phyloP scores from a whole-genome alignment of 1,140 invertebrate genomes.

The Cydia splendana region DNA sequence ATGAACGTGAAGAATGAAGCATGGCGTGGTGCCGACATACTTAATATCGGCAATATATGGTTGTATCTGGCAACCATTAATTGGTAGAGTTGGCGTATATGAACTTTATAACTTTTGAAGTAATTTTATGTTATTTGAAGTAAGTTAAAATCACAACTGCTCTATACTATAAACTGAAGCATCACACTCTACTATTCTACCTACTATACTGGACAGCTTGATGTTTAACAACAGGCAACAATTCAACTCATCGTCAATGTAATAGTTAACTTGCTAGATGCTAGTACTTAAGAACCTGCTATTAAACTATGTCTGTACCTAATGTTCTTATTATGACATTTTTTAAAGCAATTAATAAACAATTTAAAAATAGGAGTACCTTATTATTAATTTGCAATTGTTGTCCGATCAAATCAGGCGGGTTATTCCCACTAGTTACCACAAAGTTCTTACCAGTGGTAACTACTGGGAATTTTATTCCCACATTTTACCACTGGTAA shows the following conservation, averaged over 20 bases:
- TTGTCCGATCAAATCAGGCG: too few species aligned
- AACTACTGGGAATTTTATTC: too few species aligned
- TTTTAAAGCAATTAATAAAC: conserved; percentile 8
- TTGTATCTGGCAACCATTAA: neutral
- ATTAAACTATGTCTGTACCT: neutral
- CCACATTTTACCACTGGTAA: too few species aligned
- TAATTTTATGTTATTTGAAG: too few species aligned
- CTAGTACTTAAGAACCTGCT: neutral
- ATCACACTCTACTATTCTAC: neutral
- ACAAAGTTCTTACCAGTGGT: too few species aligned
- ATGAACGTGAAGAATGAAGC: neutral
- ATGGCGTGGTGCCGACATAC: neutral
- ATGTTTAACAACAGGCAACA: neutral
- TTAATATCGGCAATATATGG: neutral
- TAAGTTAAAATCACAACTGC: neutral
- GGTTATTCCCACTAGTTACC: too few species aligned
- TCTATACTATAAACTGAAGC: neutral
- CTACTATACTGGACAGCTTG: neutral
- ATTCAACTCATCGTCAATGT: neutral
- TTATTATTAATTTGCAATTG: too few species aligned
- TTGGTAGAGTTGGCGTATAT: neutral
- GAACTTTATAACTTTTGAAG: too few species aligned
- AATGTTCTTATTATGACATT: neutral
- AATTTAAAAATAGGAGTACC: neutral
- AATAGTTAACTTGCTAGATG: neutral